Conservation (phyloP, 2,888 invertebrate species). For the Papilio gigon region DNA sequence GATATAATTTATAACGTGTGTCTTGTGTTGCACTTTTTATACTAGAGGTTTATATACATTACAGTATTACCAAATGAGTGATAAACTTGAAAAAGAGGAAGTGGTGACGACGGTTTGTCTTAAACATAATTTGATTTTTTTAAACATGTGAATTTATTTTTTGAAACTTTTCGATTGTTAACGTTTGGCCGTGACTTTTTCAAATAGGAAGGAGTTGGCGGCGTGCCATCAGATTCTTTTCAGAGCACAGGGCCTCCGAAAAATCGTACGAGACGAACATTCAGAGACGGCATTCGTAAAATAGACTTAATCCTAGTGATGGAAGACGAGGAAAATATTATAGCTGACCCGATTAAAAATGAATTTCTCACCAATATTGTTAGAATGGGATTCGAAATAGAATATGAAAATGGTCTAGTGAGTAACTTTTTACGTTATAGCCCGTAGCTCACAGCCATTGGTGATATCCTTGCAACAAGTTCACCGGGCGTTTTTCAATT, state of each 20-base stretch:
- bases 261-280: conserved; percentile 11
- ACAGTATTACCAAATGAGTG: too few relatives aligned
- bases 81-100: too few relatives aligned
- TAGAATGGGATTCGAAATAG: conserved; percentile 28
- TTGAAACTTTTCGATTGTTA: background rate
- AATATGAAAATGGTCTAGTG: conserved; percentile 23
- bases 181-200: background rate
- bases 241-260: background rate
- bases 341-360: background rate
- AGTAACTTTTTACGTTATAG: background rate
- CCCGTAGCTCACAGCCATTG: background rate
- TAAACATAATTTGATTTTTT: too few relatives aligned
- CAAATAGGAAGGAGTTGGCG: background rate
- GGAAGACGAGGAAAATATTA: conserved; percentile 14
- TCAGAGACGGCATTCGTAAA: conserved; percentile 30
- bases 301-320: conserved; percentile 28
- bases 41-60: too few relatives aligned
- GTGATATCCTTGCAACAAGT: background rate
- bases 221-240: background rate
- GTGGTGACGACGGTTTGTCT: too few relatives aligned
- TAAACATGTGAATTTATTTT: too few relatives aligned
- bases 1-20: background rate
- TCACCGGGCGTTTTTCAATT: background rate
- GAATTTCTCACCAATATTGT: conserved; percentile 18
- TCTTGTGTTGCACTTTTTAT: too few relatives aligned